phyloP scores from a whole-genome alignment of 2,888 invertebrate genomes.

The Brachylomia viminalis region DNA sequence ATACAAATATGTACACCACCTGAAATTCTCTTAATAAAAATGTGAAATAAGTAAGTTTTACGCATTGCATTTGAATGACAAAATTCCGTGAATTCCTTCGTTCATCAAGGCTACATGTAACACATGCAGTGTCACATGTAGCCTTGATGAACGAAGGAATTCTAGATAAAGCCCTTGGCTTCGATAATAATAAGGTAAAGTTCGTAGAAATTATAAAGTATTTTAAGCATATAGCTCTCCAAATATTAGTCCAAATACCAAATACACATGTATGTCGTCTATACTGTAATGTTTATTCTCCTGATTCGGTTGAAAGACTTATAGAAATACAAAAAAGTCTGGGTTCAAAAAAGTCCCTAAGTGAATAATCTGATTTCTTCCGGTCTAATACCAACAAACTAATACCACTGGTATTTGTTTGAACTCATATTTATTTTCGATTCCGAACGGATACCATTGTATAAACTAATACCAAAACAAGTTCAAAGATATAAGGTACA shows the following conservation, averaged over 20 bases:
- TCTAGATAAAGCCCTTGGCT: background rate
- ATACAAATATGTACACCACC: background rate
- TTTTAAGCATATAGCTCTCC: background rate
- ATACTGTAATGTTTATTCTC: background rate
- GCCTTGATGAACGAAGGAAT: too few species aligned
- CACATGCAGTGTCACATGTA: too few species aligned
- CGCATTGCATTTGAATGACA: background rate
- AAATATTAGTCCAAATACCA: too few species aligned
- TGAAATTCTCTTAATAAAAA: background rate
- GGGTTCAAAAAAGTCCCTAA: background rate
- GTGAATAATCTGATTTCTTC: constrained; percentile 27
- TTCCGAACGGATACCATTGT: too few species aligned
- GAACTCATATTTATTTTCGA: too few species aligned
- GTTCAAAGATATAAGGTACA: too few species aligned
- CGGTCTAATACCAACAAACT: too few species aligned
- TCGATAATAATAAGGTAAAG: constrained; percentile 7
- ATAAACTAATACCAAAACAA: too few species aligned
- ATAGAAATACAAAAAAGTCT: background rate
- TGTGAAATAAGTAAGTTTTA: background rate
- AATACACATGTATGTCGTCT: too few species aligned
- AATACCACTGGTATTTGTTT: too few species aligned
- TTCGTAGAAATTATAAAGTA: background rate
- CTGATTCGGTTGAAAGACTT: background rate
- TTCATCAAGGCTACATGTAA: background rate
- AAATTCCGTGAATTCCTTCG: constrained; percentile 1